Evolutionary conservation across 2,113 vertebrate species (phyloP).

Genomic region (Hydrolagus affinis): DNA sequence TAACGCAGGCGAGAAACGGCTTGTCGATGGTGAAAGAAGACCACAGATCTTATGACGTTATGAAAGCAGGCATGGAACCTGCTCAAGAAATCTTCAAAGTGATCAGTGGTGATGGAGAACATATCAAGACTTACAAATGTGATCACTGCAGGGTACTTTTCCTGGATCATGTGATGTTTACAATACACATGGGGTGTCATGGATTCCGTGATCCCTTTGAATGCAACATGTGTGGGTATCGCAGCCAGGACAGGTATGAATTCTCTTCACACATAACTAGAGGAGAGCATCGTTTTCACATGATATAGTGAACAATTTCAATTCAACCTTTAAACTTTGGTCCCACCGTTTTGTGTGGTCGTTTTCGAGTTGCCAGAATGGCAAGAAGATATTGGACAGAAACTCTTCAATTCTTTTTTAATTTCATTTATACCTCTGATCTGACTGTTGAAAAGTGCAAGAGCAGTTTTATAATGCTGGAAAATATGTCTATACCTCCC

Average conservation of each 20-base stretch:
- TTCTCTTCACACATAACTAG: slow-evolving; percentile 96
- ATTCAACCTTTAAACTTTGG: not conserved
- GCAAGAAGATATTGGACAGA: not conserved
- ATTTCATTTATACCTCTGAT: slow-evolving; percentile 1
- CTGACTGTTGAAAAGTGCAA: not conserved
- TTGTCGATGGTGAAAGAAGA: slow-evolving; percentile 81
- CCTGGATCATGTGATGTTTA: slow-evolving; percentile 98
- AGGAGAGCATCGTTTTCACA: slow-evolving; percentile 84
- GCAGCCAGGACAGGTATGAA: slow-evolving; percentile 93
- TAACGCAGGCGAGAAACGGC: slow-evolving; percentile 75
- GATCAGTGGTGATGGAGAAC: slow-evolving; percentile 72
- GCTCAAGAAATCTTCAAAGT: slow-evolving; percentile 82
- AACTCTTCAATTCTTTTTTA: slow-evolving; percentile 10
- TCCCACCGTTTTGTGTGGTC: not conserved
- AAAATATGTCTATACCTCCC: not conserved
- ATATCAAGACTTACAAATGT: slow-evolving; percentile 79
- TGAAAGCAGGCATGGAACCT: slow-evolving; percentile 65
- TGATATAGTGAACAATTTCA: slow-evolving; percentile 47
- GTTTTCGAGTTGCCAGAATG: not conserved
- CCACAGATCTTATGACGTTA: slow-evolving; percentile 69
- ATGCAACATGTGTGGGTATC: slow-evolving; percentile 96
- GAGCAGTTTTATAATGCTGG: not conserved
- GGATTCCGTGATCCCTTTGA: slow-evolving; percentile 94
- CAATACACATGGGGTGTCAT: slow-evolving; percentile 98
- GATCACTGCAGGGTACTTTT: slow-evolving; percentile 92